A percentile compares a stretch with the other conserved stretches of the same genome.
phyloP scores from a whole-genome alignment of 2,797 vertebrate genomes.

The Coluber constrictor region DNA sequence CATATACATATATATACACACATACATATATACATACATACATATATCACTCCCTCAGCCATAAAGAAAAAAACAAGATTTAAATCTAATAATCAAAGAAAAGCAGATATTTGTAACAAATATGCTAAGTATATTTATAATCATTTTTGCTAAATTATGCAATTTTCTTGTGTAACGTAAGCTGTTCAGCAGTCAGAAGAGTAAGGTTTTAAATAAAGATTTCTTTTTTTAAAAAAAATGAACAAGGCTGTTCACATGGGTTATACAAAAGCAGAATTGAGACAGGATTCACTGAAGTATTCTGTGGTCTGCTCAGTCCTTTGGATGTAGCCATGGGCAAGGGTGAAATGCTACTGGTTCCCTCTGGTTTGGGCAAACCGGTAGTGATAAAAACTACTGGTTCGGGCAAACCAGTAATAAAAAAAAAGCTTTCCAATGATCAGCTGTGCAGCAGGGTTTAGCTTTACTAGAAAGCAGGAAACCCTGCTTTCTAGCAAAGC shows the following conservation, averaged over 20 bases:
- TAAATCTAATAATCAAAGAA: neutral
- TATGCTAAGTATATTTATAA: neutral
- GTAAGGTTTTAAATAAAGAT: neutral
- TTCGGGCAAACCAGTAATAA: no score
- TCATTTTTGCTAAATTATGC: neutral
- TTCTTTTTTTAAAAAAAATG: neutral
- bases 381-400: no score
- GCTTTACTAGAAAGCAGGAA: no score
- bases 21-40: no score
- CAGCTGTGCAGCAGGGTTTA: no score
- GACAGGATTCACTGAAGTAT: neutral
- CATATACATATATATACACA: rapidly evolving
- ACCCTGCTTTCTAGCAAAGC: no score
- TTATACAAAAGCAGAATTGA: neutral
- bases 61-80: neutral
- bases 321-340: neutral
- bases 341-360: no score
- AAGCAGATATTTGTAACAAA: neutral
- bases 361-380: no score
- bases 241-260: neutral
- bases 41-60: neutral
- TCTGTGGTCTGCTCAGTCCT: neutral
- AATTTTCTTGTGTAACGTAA: neutral
- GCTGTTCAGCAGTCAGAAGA: neutral
- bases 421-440: no score